Base-by-base conservation (phyloP, 1,140 invertebrate genomes). In the Paracyclopina nana region DNA sequence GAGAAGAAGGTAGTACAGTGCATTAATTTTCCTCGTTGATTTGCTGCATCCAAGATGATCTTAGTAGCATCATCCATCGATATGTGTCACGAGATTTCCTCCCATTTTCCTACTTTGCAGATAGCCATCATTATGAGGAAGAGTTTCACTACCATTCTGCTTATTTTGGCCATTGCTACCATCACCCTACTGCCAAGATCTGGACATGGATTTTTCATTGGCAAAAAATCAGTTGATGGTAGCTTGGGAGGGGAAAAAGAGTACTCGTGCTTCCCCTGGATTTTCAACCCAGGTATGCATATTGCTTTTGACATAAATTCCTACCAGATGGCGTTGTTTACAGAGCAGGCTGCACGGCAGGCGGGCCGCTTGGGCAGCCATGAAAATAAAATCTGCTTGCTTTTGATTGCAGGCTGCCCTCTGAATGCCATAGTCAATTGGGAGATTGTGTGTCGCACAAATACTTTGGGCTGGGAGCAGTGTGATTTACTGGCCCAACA, bases 231-330 rank as follows among this genome's bases (percentile, higher is more conserved):
- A n/a, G n/a, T n/a, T n/a, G n/a, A n/a, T n/a, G n/a, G n/a, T n/a
- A n/a, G n/a, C n/a, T n/a, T n/a, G n/a, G n/a, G n/a, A 42, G 9
- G 8, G 20, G 14, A 6, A 22, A 22, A 6, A 22, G 20, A 48
- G 29, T 48, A 48, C 25, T 20, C 25, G 8, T 48, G 45, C 27
- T 48, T 48, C n/a, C 45, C 45, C 2, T 48, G 45, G 45, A 29
- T 48, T 3, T 48, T 48, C 28, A 48, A 48, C 30, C 45, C 45
- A 29, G 45, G 45, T 48, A 26, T 29, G 45, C 14, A 9, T 9
- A 31, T 31, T 9, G 29, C 29, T 38, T 38, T 38, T 38, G 34
- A 38, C 34, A 38, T 20, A 20, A 38, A 38, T 9, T 20, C 20
- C 34, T 16, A 38, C 14, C 14, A 20, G 20, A 38, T 16, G n/a